phyloP scores from a whole-genome alignment of 2,113 vertebrate species.

The Calyptomena viridis region DNA sequence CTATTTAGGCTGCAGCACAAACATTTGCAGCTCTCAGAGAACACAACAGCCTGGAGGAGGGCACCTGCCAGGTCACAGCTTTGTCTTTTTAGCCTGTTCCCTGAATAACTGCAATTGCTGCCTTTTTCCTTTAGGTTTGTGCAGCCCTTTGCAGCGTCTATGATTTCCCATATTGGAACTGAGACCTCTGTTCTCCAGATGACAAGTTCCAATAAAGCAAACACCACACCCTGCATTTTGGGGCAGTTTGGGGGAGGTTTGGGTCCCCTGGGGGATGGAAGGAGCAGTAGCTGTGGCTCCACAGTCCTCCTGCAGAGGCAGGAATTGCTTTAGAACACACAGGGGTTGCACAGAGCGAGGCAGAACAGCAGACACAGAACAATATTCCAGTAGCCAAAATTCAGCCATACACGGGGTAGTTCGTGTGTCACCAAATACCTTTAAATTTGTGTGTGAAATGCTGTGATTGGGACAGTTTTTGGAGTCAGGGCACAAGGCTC shows the following conservation, averaged over 20 bases:
- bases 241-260: not conserved
- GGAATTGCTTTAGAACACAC: rapidly evolving
- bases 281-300: not conserved
- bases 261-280: not conserved
- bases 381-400: not conserved
- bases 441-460: not conserved
- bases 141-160: not conserved
- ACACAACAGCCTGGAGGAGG: not conserved
- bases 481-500: not conserved
- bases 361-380: not conserved
- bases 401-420: not conserved
- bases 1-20: not conserved
- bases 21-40: not conserved
- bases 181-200: not conserved
- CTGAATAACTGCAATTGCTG: conserved; percentile 23
- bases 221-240: not conserved
- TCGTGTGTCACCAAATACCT: not conserved
- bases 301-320: not conserved
- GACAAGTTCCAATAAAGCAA: not conserved
- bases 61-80: not conserved
- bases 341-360: rapidly evolving
- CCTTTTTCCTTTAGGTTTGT: not conserved
- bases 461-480: not conserved
- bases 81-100: not conserved
- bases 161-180: not conserved